Evolutionary conservation across 2,888 invertebrate genomes (phyloP).

Genomic region (Drosophila koepferae): DNA sequence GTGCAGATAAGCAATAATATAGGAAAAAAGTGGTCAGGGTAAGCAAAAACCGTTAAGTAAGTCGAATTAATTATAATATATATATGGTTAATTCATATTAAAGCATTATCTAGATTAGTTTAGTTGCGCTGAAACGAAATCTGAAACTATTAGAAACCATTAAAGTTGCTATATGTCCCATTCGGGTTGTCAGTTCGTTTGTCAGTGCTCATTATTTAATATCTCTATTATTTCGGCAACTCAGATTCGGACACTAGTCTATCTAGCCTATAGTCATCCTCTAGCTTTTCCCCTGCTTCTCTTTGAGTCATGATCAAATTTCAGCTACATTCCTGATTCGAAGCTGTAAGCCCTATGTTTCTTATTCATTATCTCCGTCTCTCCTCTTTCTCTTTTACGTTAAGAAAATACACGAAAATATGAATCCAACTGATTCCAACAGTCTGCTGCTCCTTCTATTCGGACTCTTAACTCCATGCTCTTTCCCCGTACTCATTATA

Average conservation of each 20-base stretch:
- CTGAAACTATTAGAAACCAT: background rate
- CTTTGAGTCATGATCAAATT: background rate
- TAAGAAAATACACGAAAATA: too few relatives aligned
- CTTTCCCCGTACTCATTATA: background rate
- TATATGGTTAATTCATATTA: background rate
- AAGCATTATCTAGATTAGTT: background rate
- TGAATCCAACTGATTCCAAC: too few relatives aligned
- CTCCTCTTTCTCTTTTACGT: too few relatives aligned
- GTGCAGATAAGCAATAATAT: background rate
- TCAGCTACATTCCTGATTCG: background rate
- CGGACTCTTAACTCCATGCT: too few relatives aligned
- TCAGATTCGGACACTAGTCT: background rate
- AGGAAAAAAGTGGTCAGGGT: background rate
- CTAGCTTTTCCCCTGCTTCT: background rate
- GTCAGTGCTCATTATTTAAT: background rate
- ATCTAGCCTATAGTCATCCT: background rate
- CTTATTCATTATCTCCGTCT: too few relatives aligned
- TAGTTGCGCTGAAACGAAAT: background rate
- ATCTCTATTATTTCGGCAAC: background rate
- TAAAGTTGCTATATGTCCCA: background rate
- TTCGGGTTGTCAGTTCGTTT: background rate
- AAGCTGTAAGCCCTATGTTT: background rate
- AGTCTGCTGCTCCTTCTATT: too few relatives aligned
- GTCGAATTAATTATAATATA: conserved; percentile 1
- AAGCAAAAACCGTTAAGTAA: background rate